Base-by-base conservation (phyloP, 2,113 vertebrate species). In the Shinisaurus crocodilurus region DNA sequence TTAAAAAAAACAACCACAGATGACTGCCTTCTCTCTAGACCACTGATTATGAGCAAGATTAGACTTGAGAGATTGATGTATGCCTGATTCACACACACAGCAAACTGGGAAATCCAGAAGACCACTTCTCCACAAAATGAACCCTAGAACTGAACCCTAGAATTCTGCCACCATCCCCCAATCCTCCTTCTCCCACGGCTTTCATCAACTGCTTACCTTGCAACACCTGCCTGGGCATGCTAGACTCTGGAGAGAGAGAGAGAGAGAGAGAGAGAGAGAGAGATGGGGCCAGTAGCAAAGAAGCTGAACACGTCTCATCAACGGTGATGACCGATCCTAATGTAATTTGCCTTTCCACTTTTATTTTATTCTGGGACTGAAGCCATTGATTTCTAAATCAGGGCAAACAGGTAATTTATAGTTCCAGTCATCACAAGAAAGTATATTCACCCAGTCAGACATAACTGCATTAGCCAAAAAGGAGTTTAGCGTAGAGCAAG, bases 341-440 rank as follows among this genome's bases (percentile, higher is more conserved):
- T 79, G n/a, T 77, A 86, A 86, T 70, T 54, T 77, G 63, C 67
- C 75, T 86, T 82, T 23, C 54, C 69, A 45, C 29, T 48, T 89
- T 86, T 43, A 37, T 48, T 89, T 86, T 57, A 37, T 89, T 82
- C 27, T 70, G 9, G 27, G 50, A 57, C n/a, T 23, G 18, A 80
- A 86, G 43, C 76, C 48, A 45, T n/a, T 85, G 70, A 90, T 86
- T 79, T 77, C 48, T 34, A 70, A 80, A 86, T 57, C n/a, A 25
- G n/a, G 34, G 34, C 48, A 79, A 90, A 77, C 34, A 23, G 45
- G 70, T 70, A 90, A 86, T 86, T 86, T 86, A 69, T 70, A 50
- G 75, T 25, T 80, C 25, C n/a, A 80, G 45, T 20, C 29, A n/a
- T 45, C 27, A 45, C 18, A 91, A 67, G 23, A 67, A 3, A 5